Evolutionary conservation across 2,797 vertebrate genomes (phyloP), one percentile per base, ranked within the genome.

Genomic region (Poecilia gillii): DNA sequence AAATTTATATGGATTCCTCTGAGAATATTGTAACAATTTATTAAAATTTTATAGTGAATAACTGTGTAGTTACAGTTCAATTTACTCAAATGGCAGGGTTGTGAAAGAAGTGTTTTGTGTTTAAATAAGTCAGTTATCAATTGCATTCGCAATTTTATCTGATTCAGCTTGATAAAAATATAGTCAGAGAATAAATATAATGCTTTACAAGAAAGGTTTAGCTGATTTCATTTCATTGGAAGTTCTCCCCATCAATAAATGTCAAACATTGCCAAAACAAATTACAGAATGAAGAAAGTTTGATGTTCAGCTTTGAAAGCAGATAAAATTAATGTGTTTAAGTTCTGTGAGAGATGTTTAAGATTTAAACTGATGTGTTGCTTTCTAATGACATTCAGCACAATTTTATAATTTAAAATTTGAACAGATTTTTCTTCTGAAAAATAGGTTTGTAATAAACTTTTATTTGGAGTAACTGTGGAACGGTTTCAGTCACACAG

Each of bases 21-120:
- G 51, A 53, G 7, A 53, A 51, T 51, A 49, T 49, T 49, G 6
- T 8, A 23, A 20, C 8, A 55, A 25, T 55, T 55, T 25, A n/a
- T 11, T 55, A 6, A 53, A 25, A 25, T 53, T 25, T 53, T n/a
- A n/a, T 45, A 66, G 73, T 59, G 5, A 72, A 66, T 16, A 3
- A 1, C 45, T 62, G 0, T 51, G 49, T 51, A 20, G 0, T 23
- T 3, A 23, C 0, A 18, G 25, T 0, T 0, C 23, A 73, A 23
- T 25, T 16, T 31, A 13, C 47, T 36, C 7, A 6, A 12, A 31
- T 31, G 11, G 13, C 3, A 28, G 3, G 11, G 4, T 11, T 28
- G 9, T 57, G 3, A 28, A 57, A 57, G 25, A 13, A 28, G n/a
- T 28, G 31, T 59, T 59, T 59, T 59, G n/a, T 59, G 51, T 53